Base-by-base conservation (phyloP, 53 echinoderm and acorn worm genomes). In the Henricia sp. region DNA sequence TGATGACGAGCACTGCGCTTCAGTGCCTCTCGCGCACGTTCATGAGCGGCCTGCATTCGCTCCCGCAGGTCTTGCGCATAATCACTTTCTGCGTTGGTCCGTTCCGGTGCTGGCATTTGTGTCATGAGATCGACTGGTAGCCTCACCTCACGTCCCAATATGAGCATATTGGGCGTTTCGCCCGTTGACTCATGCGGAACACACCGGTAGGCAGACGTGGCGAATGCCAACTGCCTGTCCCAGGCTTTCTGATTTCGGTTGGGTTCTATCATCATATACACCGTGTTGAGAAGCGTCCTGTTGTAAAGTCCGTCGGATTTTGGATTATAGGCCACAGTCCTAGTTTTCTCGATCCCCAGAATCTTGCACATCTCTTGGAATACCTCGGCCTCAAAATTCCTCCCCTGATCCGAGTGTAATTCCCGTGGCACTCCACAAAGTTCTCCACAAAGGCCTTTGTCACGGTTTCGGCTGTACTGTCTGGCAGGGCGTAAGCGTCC, bases 401-500 rank as follows among this genome's bases (percentile, higher is more conserved):
- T n/a, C n/a, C n/a, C n/a, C n/a, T n/a, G n/a, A n/a, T n/a, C n/a
- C n/a, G n/a, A n/a, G n/a, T n/a, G n/a, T n/a, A n/a, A 24, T 43
- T 82, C 37, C 21, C 51, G 34, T 40, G 82, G 82, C 25, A 82
- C 46, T 26, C 82, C 82, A 66, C 66, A 62, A 82, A 82, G 39
- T 66, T 27, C 29, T 63, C 66, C 33, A 82, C 82, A 17, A 82
- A 65, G 17, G 26, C 39, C 17, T 51, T 38, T 68, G 87, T 78
- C 20, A 87, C 87, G 0, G 78, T 77, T 32, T 66, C 68, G 19
- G 77, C 87, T 39, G 25, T 34, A 32, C 66, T 68, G 24, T 77
- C 56, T 8, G 87, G 87, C 10, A 77, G 11, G 29, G 78, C 29
- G 58, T 86, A 86, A 1, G 86, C 85, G 23, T 72, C 85, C 56